Conservation (phyloP, 1,140 invertebrate genomes). For the Arion vulgaris region DNA sequence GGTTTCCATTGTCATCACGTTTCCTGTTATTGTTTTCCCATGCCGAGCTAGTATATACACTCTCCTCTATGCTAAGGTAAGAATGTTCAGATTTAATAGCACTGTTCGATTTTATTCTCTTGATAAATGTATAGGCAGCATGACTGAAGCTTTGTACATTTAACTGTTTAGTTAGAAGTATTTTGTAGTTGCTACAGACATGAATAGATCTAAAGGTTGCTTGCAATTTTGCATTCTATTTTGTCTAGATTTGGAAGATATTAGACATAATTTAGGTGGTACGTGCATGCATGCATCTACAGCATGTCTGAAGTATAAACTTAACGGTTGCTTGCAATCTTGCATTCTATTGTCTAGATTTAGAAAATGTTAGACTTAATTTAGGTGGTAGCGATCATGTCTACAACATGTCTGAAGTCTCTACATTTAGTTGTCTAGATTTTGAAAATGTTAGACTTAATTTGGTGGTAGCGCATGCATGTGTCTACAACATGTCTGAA, state of each 20-base stretch:
- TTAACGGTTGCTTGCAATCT: no score
- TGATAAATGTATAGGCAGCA: no score
- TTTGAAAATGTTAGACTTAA: no score
- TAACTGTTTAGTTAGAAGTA: no score
- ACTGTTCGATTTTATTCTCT: not conserved
- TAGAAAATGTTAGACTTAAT: not conserved
- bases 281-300: not conserved
- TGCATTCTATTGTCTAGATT: not conserved
- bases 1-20: slow-evolving; percentile 93
- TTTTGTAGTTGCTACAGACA: no score
- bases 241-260: not conserved
- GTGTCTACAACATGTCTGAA: not conserved
- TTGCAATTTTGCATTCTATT: not conserved
- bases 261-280: no score
- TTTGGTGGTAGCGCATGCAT: no score
- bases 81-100: not conserved
- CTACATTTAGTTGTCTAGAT: no score
- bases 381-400: no score
- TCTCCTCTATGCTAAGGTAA: slow-evolving; percentile 87
- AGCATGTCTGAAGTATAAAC: not conserved
- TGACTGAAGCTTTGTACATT: no score
- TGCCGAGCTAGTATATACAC: slow-evolving; percentile 95
- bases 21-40: slow-evolving; percentile 96
- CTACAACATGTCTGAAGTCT: no score
- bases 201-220: no score